These are phyloP conservation scores for Desmodus rotundus DNA, from an alignment of 2,113 vertebrate species.

Conservation along the genomic window DNA sequence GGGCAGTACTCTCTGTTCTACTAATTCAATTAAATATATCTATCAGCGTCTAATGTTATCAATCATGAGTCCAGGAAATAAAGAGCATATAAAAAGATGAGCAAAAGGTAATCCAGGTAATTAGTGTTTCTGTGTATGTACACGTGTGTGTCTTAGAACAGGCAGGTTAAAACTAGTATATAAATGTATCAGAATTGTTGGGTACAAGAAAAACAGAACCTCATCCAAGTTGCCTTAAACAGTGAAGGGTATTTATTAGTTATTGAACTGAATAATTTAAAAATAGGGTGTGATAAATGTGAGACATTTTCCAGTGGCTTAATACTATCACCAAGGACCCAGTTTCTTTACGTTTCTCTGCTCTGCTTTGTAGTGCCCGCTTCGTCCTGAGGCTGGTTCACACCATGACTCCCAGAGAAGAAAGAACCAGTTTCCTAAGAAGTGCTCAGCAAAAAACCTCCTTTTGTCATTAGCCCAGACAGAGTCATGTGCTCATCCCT, in stretches of 20 bases:
- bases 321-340: background rate
- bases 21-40: background rate
- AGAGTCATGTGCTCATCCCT: background rate
- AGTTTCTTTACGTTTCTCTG: background rate
- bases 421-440: background rate
- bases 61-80: background rate
- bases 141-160: background rate
- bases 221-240: background rate
- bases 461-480: background rate
- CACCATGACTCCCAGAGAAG: background rate
- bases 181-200: background rate
- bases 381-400: background rate
- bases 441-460: background rate
- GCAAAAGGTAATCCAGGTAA: slow-evolving; percentile 25
- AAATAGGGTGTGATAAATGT: background rate
- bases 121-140: background rate
- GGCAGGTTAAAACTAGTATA: background rate
- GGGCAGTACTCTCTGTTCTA: background rate
- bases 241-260: background rate
- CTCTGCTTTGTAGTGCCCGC: background rate
- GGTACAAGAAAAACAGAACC: background rate
- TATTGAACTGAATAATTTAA: slow-evolving; percentile 3
- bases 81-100: background rate
- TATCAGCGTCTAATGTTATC: background rate
- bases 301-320: background rate